These are phyloP conservation scores for Pemphigus obesinymphae DNA, from an alignment of 1,140 invertebrate genomes.

Conservation along the genomic window DNA sequence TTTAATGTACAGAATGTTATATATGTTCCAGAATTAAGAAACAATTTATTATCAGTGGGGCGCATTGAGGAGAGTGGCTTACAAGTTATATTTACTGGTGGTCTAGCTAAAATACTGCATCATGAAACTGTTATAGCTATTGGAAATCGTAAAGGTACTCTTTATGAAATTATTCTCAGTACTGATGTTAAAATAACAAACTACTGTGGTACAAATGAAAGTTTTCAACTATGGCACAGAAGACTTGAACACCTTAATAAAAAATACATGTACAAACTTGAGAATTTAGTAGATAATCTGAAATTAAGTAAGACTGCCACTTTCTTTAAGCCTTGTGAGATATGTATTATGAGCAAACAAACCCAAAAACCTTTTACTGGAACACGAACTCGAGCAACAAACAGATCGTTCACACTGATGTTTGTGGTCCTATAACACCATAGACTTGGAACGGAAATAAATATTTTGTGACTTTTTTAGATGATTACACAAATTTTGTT, in stretches of 20 bases:
- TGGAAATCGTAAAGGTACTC: too few relatives aligned
- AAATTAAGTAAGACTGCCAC: neutral
- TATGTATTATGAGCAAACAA: slow-evolving; percentile 28
- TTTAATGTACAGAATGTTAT: neutral
- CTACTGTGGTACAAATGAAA: too few relatives aligned
- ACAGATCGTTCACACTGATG: slow-evolving; percentile 42
- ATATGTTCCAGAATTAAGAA: too few relatives aligned
- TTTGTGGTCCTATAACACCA: too few relatives aligned
- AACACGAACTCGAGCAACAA: neutral
- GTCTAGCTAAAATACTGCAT: too few relatives aligned
- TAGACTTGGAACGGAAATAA: neutral
- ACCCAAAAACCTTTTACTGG: neutral
- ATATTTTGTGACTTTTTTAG: slow-evolving; percentile 41
- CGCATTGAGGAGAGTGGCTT: too few relatives aligned
- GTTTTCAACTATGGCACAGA: slow-evolving; percentile 19
- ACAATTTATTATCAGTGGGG: too few relatives aligned
- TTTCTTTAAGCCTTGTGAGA: slow-evolving; percentile 9
- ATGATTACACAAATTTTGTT: slow-evolving; percentile 42
- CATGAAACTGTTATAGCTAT: too few relatives aligned
- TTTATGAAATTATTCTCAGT: too few relatives aligned
- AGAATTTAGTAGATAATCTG: neutral
- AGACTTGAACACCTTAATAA: neutral
- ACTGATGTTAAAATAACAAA: too few relatives aligned
- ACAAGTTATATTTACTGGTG: too few relatives aligned
- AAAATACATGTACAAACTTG: neutral